Evolutionary conservation across 2,113 vertebrate genomes (phyloP).

Genomic region (Microtus ochrogaster): DNA sequence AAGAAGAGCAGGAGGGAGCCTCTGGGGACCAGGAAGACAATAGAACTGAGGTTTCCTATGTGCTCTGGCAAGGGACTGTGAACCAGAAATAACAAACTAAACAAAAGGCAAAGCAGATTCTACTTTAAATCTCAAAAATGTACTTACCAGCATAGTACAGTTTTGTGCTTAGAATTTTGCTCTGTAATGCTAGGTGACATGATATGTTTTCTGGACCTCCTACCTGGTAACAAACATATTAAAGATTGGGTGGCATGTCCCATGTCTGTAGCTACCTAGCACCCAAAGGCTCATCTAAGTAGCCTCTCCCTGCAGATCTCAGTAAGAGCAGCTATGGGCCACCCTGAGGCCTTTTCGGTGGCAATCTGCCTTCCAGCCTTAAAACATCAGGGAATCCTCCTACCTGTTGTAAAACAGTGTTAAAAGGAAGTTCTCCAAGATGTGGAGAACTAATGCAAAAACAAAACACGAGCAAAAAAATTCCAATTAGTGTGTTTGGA

Average conservation of each 20-base stretch:
- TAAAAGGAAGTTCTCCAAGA: slow-evolving; percentile 32
- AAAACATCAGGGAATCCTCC: slow-evolving; percentile 59
- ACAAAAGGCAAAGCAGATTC: slow-evolving; percentile 35
- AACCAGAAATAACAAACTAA: slow-evolving; percentile 60
- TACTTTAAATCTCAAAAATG: slow-evolving; percentile 37
- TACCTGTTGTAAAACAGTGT: slow-evolving; percentile 39
- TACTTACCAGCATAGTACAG: background rate
- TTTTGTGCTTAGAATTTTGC: background rate
- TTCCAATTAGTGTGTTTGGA: slow-evolving; percentile 49
- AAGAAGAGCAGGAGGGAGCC: background rate
- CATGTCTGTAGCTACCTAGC: background rate
- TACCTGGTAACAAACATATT: background rate
- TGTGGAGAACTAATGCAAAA: slow-evolving; percentile 8
- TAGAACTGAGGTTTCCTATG: slow-evolving; percentile 1
- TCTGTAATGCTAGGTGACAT: slow-evolving; percentile 16
- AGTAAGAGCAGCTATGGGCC: background rate
- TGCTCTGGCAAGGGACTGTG: slow-evolving; percentile 49
- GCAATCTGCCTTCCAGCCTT: background rate
- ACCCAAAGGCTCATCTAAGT: background rate
- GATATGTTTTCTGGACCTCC: background rate
- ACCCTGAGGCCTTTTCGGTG: background rate
- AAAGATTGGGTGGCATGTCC: background rate
- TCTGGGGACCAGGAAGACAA: slow-evolving; percentile 60
- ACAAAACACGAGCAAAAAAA: background rate
- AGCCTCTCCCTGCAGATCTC: background rate